Evolutionary conservation across 2,797 vertebrate genomes (phyloP).

Genomic region (Rhabdophis nuchalis): DNA sequence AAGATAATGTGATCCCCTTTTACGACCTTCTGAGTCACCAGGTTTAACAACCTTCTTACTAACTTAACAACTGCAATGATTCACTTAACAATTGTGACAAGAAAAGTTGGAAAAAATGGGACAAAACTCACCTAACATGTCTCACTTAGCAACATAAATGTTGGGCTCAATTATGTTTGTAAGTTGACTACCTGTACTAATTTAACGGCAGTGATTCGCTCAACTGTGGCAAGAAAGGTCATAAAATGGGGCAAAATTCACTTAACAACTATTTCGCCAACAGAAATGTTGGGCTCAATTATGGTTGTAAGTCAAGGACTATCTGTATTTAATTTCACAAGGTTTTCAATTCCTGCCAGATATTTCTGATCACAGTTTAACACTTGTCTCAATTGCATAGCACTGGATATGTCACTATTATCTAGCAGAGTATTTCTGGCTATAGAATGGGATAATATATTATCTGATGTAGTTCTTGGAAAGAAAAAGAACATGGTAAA

Average conservation of each 20-base stretch:
- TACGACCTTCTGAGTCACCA: not conserved
- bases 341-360: not conserved
- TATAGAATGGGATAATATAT: not conserved
- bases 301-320: fast-evolving
- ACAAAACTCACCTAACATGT: not conserved
- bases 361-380: not conserved
- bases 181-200: not conserved
- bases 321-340: not conserved
- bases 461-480: not conserved
- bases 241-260: not conserved
- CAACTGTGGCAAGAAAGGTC: not conserved
- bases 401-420: not conserved
- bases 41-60: no score
- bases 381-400: not conserved
- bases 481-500: not conserved
- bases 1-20: not conserved
- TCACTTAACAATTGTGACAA: no score
- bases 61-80: no score
- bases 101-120: no score
- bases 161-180: not conserved
- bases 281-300: not conserved
- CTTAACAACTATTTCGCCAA: not conserved
- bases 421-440: not conserved
- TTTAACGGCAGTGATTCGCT: not conserved
- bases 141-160: not conserved